Conservation (phyloP, 1,140 invertebrate species). For the Drosophila subpulchrella region DNA sequence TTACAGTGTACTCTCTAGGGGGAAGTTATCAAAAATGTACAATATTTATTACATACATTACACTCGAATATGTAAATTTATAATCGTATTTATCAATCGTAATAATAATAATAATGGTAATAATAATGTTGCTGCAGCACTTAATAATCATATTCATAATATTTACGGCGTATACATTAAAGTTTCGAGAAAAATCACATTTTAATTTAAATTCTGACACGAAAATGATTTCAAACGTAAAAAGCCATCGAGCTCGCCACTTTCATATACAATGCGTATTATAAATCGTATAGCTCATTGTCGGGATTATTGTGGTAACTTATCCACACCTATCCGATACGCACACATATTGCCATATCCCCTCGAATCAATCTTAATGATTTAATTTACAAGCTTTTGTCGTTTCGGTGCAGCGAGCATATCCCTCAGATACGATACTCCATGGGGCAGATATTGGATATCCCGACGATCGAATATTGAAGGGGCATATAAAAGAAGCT, state of each 20-base stretch:
- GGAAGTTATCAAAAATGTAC: constrained; percentile 77
- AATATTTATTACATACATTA: constrained; percentile 74
- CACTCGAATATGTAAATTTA: constrained; percentile 42
- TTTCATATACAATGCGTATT: constrained; percentile 42
- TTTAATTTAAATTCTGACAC: constrained; percentile 81
- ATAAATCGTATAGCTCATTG: constrained; percentile 40
- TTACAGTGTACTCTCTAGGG: constrained; percentile 70
- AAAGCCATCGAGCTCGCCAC: constrained; percentile 52
- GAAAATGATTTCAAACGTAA: constrained; percentile 70
- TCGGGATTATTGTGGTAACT: constrained; percentile 13
- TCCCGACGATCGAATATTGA: constrained; percentile 10
- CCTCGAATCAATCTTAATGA: constrained; percentile 24
- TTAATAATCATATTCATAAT: constrained; percentile 79
- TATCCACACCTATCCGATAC: constrained; percentile 25
- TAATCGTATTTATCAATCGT: constrained; percentile 51
- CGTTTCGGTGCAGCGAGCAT: not conserved
- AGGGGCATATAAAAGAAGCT: constrained; percentile 33
- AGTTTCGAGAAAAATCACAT: constrained; percentile 83
- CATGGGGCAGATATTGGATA: constrained; percentile 15
- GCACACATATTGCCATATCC: constrained; percentile 21
- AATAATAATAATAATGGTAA: constrained; percentile 72
- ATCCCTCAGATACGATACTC: constrained; percentile 2
- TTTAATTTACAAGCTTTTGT: constrained; percentile 67
- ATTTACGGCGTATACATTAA: constrained; percentile 82
- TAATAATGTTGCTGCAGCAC: constrained; percentile 61